phyloP scores from a whole-genome alignment of 2,888 invertebrate species.

The Netelia melanura region DNA sequence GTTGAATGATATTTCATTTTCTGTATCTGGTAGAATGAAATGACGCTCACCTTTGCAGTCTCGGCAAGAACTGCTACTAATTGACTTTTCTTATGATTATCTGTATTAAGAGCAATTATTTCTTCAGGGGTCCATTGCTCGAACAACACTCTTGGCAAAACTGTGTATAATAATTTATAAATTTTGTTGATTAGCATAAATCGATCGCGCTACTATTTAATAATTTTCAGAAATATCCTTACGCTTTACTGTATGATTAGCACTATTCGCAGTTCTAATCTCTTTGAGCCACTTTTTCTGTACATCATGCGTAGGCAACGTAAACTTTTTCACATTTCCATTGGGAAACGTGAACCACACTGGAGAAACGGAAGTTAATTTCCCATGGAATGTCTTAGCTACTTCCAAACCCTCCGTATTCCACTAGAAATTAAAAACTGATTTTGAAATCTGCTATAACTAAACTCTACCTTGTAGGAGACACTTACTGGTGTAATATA shows the following conservation, averaged over 20 bases:
- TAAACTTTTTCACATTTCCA: slow-evolving; percentile 88
- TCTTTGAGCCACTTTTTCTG: slow-evolving; percentile 93
- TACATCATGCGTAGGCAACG: slow-evolving; percentile 92
- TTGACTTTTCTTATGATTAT: slow-evolving; percentile 88
- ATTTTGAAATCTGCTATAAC: background rate
- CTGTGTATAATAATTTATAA: slow-evolving; percentile 85
- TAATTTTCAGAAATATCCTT: slow-evolving; percentile 71
- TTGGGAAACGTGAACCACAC: slow-evolving; percentile 96
- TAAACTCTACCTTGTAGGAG: slow-evolving; percentile 10
- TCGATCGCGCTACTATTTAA: background rate
- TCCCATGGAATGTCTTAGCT: slow-evolving; percentile 94
- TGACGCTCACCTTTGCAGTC: slow-evolving; percentile 81
- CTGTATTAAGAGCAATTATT: slow-evolving; percentile 90
- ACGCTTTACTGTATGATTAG: slow-evolving; percentile 87
- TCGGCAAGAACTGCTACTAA: slow-evolving; percentile 90
- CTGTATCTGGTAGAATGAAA: slow-evolving; percentile 89
- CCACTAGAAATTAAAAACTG: slow-evolving; percentile 90
- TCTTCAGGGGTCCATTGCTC: slow-evolving; percentile 94
- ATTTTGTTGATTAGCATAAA: slow-evolving; percentile 9
- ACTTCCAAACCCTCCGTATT: slow-evolving; percentile 97
- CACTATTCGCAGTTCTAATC: slow-evolving; percentile 88
- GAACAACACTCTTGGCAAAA: slow-evolving; percentile 95
- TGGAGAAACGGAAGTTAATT: slow-evolving; percentile 96
- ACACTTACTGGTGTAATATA: slow-evolving; percentile 95
- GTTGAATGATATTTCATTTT: slow-evolving; percentile 88